These are phyloP conservation scores for Drosophila nigromelanica DNA, from an alignment of 1,140 invertebrate genomes.

Conservation along the genomic window DNA sequence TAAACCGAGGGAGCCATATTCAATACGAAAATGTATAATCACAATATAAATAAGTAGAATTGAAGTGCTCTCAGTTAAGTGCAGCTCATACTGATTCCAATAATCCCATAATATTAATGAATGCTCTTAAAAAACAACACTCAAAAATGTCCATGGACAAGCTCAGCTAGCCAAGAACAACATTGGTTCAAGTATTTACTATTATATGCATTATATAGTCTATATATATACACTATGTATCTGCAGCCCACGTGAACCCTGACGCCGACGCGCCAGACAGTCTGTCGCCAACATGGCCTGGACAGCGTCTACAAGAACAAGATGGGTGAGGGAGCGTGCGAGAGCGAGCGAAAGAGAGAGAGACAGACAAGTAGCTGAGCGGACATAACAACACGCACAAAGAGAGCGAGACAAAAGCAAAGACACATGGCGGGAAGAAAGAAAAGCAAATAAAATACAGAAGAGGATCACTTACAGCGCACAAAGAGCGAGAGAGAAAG, in stretches of 20 bases:
- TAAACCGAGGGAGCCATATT: not conserved
- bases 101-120: conserved; percentile 72
- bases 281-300: conserved; percentile 62
- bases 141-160: conserved; percentile 25
- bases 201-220: conserved; percentile 34
- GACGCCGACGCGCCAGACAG: conserved; percentile 69
- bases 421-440: conserved; percentile 35
- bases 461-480: conserved; percentile 61
- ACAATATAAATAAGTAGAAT: not conserved
- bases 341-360: conserved; percentile 12
- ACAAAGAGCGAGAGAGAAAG: conserved; percentile 18
- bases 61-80: conserved; percentile 7
- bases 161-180: conserved; percentile 3
- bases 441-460: conserved; percentile 53
- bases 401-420: conserved; percentile 65
- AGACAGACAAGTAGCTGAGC: conserved; percentile 53
- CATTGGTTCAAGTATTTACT: conserved; percentile 37
- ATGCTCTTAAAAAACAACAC: conserved; percentile 43
- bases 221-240: conserved; percentile 22
- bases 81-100: conserved; percentile 41
- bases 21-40: not conserved
- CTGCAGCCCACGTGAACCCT: conserved; percentile 34
- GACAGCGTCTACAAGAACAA: conserved; percentile 5
- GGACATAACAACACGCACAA: conserved; percentile 66
- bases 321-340: conserved; percentile 8